Evolutionary conservation across 2,113 vertebrate species (phyloP).

Genomic region (Zapornia atra): DNA sequence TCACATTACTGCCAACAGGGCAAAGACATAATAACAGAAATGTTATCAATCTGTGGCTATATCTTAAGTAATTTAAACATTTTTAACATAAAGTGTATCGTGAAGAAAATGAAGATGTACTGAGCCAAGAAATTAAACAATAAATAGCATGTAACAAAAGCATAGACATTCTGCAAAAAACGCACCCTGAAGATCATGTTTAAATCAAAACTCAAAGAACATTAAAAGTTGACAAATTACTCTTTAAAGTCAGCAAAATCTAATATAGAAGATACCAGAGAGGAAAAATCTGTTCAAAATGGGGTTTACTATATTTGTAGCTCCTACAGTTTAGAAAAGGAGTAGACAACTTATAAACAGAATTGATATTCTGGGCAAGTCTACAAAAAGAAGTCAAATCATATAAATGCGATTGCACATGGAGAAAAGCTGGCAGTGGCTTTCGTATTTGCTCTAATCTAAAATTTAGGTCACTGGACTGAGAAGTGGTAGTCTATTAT

Average conservation of each 20-base stretch:
- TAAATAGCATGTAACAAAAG: neutral
- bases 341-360: conserved; percentile 27
- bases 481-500: neutral
- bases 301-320: neutral
- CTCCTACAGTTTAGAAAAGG: neutral
- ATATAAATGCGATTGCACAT: conserved; percentile 16
- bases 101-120: neutral
- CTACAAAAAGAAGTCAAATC: conserved; percentile 42
- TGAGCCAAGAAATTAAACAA: neutral
- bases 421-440: neutral
- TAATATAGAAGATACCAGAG: neutral
- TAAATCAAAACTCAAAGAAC: conserved; percentile 5
- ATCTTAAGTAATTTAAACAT: conserved; percentile 2
- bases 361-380: conserved; percentile 46
- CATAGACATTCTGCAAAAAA: neutral
- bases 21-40: neutral
- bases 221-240: neutral
- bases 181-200: neutral
- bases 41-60: neutral
- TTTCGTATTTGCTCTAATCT: neutral
- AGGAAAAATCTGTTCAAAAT: neutral
- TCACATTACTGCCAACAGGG: neutral
- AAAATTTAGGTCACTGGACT: conserved; percentile 43
- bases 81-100: neutral
- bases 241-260: neutral